phyloP scores from a whole-genome alignment of 1,140 invertebrate species.

The Hormaphis cornu region DNA sequence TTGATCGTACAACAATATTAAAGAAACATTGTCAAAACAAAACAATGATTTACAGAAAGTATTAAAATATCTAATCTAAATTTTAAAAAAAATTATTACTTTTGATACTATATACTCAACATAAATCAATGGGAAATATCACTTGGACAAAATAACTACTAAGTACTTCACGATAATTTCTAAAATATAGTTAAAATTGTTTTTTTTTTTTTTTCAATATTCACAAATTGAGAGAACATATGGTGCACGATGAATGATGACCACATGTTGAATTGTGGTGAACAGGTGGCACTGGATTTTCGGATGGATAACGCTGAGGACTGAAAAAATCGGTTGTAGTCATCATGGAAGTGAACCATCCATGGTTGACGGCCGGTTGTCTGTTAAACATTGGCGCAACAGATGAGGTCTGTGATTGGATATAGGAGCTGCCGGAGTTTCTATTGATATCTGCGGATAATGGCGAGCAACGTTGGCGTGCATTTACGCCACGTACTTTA shows the following conservation, averaged over 20 bases:
- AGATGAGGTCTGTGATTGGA: slow-evolving; percentile 10
- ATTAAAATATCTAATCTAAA: not conserved
- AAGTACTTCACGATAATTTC: not conserved
- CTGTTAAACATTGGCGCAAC: slow-evolving; percentile 35
- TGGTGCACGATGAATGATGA: slow-evolving; percentile 45
- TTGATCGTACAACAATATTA: too few species aligned
- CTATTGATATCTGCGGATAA: slow-evolving; percentile 37
- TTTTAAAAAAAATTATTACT: not conserved
- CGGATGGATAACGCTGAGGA: slow-evolving; percentile 4
- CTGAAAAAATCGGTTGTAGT: slow-evolving; percentile 39
- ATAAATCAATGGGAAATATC: not conserved
- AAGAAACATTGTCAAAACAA: too few species aligned
- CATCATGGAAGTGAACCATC: slow-evolving; percentile 41
- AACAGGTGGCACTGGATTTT: slow-evolving; percentile 7
- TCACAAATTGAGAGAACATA: slow-evolving; percentile 49
- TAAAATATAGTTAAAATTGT: not conserved
- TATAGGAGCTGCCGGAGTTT: slow-evolving; percentile 32
- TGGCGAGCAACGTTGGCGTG: slow-evolving; percentile 18
- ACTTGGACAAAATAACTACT: not conserved
- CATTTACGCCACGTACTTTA: slow-evolving; percentile 36
- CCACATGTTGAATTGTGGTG: slow-evolving; percentile 41
- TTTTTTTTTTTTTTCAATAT: too few species aligned
- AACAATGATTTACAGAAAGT: too few species aligned
- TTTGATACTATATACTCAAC: not conserved
- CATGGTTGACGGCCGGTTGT: slow-evolving; percentile 39